phyloP scores from a whole-genome alignment of 2,113 vertebrate genomes.

The Phylloscopus trochilus region DNA sequence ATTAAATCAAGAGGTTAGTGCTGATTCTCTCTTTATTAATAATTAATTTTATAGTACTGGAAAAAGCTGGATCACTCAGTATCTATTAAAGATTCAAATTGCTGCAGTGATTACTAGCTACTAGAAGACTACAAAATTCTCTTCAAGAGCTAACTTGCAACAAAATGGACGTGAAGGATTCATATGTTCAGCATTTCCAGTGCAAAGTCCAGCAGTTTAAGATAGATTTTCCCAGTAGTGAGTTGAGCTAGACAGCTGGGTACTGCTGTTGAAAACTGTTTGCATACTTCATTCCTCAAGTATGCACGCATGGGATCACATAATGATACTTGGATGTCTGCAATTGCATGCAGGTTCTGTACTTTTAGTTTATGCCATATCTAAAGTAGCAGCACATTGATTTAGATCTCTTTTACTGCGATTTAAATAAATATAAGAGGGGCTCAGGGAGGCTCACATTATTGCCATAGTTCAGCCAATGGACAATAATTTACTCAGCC shows the following conservation, averaged over 20 bases:
- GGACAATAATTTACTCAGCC: not conserved
- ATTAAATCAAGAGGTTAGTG: not conserved
- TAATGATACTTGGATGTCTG: not conserved
- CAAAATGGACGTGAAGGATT: not conserved
- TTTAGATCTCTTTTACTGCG: not conserved
- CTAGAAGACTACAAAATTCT: not conserved
- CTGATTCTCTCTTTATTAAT: not conserved
- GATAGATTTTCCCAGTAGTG: not conserved
- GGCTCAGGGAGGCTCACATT: not conserved
- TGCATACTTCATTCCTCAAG: not conserved
- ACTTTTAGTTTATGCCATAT: not conserved
- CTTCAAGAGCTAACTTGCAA: not conserved
- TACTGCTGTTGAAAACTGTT: not conserved
- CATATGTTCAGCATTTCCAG: not conserved
- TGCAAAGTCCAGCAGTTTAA: not conserved
- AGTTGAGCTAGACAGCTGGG: not conserved
- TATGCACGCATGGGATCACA: fast-evolving
- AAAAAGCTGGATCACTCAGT: not conserved
- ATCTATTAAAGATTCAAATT: not conserved
- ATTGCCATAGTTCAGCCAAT: not conserved
- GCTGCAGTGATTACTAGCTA: not conserved
- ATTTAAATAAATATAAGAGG: not conserved
- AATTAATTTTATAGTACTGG: not conserved
- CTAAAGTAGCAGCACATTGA: not conserved
- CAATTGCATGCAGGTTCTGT: not conserved